Conservation (phyloP, 2,797 vertebrate genomes). For the Falco rusticolus region DNA sequence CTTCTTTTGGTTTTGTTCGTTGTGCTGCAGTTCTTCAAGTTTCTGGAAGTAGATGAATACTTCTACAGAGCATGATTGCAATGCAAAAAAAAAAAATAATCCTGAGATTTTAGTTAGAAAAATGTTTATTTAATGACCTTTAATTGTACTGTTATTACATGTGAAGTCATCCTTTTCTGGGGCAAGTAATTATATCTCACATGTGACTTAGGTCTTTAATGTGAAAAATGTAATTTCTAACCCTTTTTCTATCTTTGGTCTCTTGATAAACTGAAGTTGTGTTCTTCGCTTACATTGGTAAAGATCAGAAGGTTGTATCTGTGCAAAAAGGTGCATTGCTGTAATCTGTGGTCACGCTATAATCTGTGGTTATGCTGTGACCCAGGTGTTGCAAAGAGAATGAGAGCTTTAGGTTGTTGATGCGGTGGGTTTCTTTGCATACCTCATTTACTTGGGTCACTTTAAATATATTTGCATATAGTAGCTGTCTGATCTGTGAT, state of each 20-base stretch:
- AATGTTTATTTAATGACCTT: not conserved
- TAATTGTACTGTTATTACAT: not conserved
- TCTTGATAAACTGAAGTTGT: not conserved
- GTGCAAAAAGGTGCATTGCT: not conserved
- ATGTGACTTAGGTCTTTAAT: not conserved
- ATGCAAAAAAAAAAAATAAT: not conserved
- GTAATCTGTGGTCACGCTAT: not conserved
- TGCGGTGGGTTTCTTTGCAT: not conserved
- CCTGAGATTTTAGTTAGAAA: not conserved
- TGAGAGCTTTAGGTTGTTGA: not conserved
- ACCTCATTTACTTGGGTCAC: not conserved
- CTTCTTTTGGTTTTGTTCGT: not conserved
- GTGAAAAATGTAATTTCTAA: not conserved
- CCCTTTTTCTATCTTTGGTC: not conserved
- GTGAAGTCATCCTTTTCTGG: not conserved
- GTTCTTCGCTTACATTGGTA: not conserved
- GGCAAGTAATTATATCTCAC: not conserved
- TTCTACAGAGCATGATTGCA: not conserved
- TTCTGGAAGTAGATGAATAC: not conserved
- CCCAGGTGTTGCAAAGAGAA: not conserved
- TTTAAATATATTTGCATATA: conserved; percentile 10
- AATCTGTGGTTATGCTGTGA: not conserved
- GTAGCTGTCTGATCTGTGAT: not conserved
- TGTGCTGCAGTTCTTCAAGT: not conserved
- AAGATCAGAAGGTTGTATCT: not conserved